Evolutionary conservation across 2,797 vertebrate species (phyloP).

Genomic region (Sebastes kiyomatsui): DNA sequence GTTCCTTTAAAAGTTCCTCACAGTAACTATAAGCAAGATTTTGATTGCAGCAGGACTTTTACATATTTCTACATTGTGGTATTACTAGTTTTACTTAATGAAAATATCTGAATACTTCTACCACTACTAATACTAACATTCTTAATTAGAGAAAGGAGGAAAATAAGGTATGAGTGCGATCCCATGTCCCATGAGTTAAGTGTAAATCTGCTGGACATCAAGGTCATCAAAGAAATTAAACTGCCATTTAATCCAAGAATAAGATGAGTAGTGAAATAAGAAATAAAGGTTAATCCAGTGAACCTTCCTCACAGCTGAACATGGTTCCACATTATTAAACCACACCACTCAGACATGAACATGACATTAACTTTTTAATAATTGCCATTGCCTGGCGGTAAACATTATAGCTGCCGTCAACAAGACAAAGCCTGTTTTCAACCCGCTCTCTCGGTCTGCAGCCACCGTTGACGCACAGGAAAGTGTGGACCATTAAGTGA

Average conservation of each 20-base stretch:
- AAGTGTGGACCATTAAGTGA: constrained; percentile 44
- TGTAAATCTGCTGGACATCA: background rate
- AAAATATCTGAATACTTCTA: background rate
- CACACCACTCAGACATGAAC: constrained; percentile 41
- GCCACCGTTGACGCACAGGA: constrained; percentile 8
- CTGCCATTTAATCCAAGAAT: constrained; percentile 20
- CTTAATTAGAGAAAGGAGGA: background rate
- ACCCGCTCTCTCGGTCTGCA: constrained; percentile 4
- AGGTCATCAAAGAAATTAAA: constrained; percentile 26
- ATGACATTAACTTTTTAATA: constrained; percentile 49
- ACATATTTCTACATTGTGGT: background rate
- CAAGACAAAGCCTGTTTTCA: constrained; percentile 44
- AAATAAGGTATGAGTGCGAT: background rate
- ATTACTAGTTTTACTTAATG: background rate
- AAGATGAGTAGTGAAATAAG: constrained; percentile 13
- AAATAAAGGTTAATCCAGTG: constrained; percentile 31
- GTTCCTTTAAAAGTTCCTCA: background rate
- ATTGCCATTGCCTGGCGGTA: constrained; percentile 28
- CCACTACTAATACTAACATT: background rate
- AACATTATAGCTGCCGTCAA: constrained; percentile 51
- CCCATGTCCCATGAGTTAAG: background rate
- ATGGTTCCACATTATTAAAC: constrained; percentile 36
- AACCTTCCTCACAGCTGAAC: constrained; percentile 19
- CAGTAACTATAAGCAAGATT: background rate
- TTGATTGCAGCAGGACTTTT: background rate